phyloP scores from a whole-genome alignment of 2,888 invertebrate genomes.

The Eledona agricola region DNA sequence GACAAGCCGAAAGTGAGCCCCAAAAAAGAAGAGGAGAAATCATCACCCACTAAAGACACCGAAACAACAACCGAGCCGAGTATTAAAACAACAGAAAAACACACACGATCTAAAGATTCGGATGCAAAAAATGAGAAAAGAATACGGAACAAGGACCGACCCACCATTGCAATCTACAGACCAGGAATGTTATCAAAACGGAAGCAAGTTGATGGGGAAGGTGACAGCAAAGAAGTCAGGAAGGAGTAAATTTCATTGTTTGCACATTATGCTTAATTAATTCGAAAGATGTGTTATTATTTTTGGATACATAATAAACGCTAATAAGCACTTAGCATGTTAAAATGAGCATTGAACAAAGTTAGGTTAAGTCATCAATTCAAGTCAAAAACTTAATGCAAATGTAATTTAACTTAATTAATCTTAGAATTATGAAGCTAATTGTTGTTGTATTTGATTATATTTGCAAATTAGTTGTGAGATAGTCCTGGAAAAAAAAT shows the following conservation, averaged over 20 bases:
- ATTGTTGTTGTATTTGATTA: no score
- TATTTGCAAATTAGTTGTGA: no score
- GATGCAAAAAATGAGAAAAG: constrained; percentile 54
- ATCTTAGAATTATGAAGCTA: no score
- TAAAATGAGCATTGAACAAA: no score
- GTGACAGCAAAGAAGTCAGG: constrained; percentile 58
- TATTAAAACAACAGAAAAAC: constrained; percentile 36
- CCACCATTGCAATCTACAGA: constrained; percentile 88
- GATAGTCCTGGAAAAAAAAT: no score
- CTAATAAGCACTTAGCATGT: no score
- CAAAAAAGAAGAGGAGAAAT: constrained; percentile 25
- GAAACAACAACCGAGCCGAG: constrained; percentile 32
- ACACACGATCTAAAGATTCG: constrained; percentile 27
- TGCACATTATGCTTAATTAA: background rate
- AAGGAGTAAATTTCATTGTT: constrained; percentile 8
- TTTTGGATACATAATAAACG: background rate
- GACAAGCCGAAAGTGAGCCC: constrained; percentile 17
- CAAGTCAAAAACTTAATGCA: no score
- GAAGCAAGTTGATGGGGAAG: constrained; percentile 68
- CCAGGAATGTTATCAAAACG: constrained; percentile 87
- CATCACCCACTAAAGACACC: constrained; percentile 23
- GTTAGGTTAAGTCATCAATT: no score
- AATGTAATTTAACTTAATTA: no score
- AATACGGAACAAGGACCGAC: constrained; percentile 79
- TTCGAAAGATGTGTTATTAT: constrained; percentile 1